Conservation (phyloP, 2,113 vertebrate genomes). For the Phalacrocorax carbo region DNA sequence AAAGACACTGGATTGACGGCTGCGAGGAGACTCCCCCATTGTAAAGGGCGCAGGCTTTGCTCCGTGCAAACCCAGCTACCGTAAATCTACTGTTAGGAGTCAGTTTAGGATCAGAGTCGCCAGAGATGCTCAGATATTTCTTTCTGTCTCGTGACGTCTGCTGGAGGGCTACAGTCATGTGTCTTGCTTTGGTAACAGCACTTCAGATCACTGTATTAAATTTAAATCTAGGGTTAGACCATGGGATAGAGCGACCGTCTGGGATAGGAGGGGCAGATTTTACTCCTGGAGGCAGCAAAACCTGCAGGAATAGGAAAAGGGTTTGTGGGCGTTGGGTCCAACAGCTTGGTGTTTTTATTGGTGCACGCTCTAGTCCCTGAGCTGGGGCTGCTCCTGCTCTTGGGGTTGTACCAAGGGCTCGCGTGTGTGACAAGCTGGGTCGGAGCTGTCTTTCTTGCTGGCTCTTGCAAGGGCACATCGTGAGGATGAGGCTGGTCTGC, state of each 20-base stretch:
- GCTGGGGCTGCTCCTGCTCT: background rate
- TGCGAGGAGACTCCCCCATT: background rate
- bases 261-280: background rate
- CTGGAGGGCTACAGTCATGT: background rate
- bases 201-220: background rate
- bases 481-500: background rate
- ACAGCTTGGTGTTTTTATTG: background rate
- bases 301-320: background rate
- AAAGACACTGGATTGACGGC: background rate
- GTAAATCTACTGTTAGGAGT: background rate
- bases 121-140: background rate
- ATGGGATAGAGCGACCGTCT: background rate
- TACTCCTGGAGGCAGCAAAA: background rate
- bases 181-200: background rate
- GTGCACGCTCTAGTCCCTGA: background rate
- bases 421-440: background rate
- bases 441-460: background rate
- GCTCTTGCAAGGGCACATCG: background rate
- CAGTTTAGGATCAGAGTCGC: background rate
- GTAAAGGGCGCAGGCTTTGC: background rate
- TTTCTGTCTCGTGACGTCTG: background rate
- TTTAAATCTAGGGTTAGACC: background rate
- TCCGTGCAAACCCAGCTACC: fast-evolving
- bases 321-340: background rate
- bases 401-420: background rate